Evolutionary conservation across 2,888 invertebrate species (phyloP).

Genomic region (Vesta saturnalis): DNA sequence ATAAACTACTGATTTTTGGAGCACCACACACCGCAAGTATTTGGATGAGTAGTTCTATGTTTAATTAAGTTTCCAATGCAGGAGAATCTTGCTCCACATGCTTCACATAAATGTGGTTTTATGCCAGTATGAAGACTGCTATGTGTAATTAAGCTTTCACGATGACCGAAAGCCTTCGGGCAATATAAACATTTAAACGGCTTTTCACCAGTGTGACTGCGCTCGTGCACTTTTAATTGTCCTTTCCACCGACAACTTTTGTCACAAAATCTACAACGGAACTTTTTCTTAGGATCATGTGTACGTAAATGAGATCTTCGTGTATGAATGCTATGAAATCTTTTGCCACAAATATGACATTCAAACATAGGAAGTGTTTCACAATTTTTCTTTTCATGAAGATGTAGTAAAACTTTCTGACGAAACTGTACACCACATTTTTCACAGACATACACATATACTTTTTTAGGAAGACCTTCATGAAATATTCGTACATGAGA

Average conservation of each 20-base stretch:
- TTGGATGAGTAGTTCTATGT: slow-evolving; percentile 62
- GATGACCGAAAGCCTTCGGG: slow-evolving; percentile 60
- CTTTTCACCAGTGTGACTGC: slow-evolving; percentile 64
- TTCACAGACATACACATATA: slow-evolving; percentile 55
- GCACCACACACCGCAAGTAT: slow-evolving; percentile 59
- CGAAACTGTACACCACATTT: slow-evolving; percentile 54
- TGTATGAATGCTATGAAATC: slow-evolving; percentile 61
- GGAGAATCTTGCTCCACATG: slow-evolving; percentile 63
- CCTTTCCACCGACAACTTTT: slow-evolving; percentile 58
- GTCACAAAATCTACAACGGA: slow-evolving; percentile 56
- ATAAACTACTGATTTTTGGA: slow-evolving; percentile 34
- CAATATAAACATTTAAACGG: slow-evolving; percentile 63
- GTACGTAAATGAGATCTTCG: slow-evolving; percentile 62
- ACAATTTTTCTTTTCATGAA: slow-evolving; percentile 63
- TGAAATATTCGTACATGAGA: slow-evolving; percentile 59
- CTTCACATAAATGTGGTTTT: slow-evolving; percentile 63
- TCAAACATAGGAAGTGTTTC: slow-evolving; percentile 50
- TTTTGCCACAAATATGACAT: slow-evolving; percentile 60
- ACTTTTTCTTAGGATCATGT: slow-evolving; percentile 57
- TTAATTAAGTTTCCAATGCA: slow-evolving; percentile 64
- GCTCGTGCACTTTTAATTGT: slow-evolving; percentile 58
- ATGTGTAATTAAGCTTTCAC: slow-evolving; percentile 63
- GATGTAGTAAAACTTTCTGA: slow-evolving; percentile 59
- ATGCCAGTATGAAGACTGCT: slow-evolving; percentile 62
- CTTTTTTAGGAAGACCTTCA: slow-evolving; percentile 47